Evolutionary conservation across 2,113 vertebrate genomes (phyloP), one percentile per base, ranked within the genome.

Genomic region (Neomonachus schauinslandi): DNA sequence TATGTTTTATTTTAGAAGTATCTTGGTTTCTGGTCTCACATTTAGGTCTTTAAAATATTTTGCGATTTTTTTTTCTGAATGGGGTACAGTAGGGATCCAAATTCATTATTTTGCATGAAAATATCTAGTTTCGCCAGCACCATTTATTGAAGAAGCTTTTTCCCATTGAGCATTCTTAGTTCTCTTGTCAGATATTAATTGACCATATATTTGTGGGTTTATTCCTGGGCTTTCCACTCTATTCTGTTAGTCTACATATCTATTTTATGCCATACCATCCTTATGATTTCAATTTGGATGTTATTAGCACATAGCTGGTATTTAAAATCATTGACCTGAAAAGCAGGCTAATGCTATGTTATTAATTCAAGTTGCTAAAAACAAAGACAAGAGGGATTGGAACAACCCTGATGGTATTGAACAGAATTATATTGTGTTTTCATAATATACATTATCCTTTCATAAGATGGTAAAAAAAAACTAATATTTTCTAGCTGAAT

Each of bases 311-410:
- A 42, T 55, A 95, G 55, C 18, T 39, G 53, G 36, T 33, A 79
- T 81, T 51, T 92, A 74, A 84, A 72, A 94, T 53, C 51, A 91
- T 39, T 61, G 74, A 7, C 22, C 42, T 51, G 15, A 81, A 88
- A 91, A 46, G 4, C 31, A 46, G 21, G 22, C 69, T 80, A 61
- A 46, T 26, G 72, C 72, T 76, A 7, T 59, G 11, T 63, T 93
- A 71, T 94, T 89, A 55, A 90, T 89, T 82, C 53, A 92, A 49
- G 4, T n/a, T 80, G 12, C 22, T 74, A 61, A 79, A 84, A 96
- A 42, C 28, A 82, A 93, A 82, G 19, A 79, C 0, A 82, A 39
- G 31, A 74, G 26, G 6, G 4, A 16, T n/a, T 55, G 24, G 18
- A 89, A 39, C 4, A 88, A 77, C 2, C 5, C 8, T 85, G 51